Evolutionary conservation across 2,888 invertebrate species (phyloP), one percentile per base, ranked within the genome.

Genomic region (Mamestra brassicae): DNA sequence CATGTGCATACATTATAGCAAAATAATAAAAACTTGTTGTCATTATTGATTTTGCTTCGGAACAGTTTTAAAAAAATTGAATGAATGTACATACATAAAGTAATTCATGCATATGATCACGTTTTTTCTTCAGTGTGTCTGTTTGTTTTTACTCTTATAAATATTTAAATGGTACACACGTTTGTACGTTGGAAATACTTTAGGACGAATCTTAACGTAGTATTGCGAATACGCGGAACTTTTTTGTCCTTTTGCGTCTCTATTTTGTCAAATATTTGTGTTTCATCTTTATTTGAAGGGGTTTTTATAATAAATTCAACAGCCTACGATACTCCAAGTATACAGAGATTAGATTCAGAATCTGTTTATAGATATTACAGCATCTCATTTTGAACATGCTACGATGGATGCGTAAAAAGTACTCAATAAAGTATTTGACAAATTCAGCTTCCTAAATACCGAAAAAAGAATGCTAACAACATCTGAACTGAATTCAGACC

Each of bases 141-240:
- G 73, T 77, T 63, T 80, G 63, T 72, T 62, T 80, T 71, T 69
- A 73, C 61, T 69, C 66, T 45, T 70, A 66, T 77, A 80, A 77
- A 80, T 80, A 80, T 80, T 80, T 77, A 77, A 76, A 73, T 69
- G 36, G 62, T 36, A 62, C 45, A 60, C 55, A 65, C 26, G 58
- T 54, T 11, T 67, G 42, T 81, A 42, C 55, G 55, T 70, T 73
- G 55, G 38, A 78, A 78, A 71, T 77, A 67, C 63, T 77, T 68
- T 54, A 58, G 61, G 55, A 74, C 11, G n/a, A 81, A 68, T 64
- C 36, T 72, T 67, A 42, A 69, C 67, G 67, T 73, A 67, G 58
- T 81, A 70, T 64, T 68, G 64, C 36, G 64, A 78, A 71, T 58
- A 60, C 66, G 10, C 38, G 55, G 45, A 62, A 67, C 13, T 38